A percentile compares a stretch with the other conserved stretches of the same genome.
Evolutionary conservation across 2,113 vertebrate species (phyloP).

Genomic region (Ceyx cyanopectus): DNA sequence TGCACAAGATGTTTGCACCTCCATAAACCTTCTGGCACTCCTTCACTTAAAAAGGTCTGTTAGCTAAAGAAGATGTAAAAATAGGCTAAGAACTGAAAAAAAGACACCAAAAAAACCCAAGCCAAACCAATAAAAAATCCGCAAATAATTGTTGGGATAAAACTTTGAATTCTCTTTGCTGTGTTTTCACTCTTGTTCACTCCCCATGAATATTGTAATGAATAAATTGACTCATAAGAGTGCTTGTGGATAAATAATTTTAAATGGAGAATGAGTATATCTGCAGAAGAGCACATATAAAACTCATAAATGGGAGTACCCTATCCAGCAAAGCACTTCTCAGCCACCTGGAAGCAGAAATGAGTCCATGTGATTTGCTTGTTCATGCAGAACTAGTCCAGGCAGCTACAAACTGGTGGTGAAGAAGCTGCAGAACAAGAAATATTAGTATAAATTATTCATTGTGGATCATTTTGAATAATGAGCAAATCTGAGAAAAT

Average conservation of each 20-base stretch:
- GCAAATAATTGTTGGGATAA: background rate
- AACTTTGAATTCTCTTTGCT: background rate
- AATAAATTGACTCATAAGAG: background rate
- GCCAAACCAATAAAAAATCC: background rate
- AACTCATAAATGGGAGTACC: background rate
- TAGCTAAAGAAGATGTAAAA: background rate
- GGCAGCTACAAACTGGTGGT: constrained; percentile 32
- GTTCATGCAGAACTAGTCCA: constrained; percentile 42
- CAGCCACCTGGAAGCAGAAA: constrained; percentile 29
- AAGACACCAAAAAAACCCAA: background rate
- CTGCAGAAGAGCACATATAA: background rate
- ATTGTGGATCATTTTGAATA: constrained; percentile 33
- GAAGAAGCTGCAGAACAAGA: constrained; percentile 58
- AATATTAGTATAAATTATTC: constrained; percentile 64
- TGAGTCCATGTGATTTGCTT: constrained; percentile 34
- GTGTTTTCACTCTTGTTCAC: background rate
- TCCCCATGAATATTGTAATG: background rate
- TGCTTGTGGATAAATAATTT: constrained; percentile 11
- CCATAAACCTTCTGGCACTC: background rate
- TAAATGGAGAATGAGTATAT: background rate
- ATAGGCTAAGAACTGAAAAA: background rate
- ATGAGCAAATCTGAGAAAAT: constrained; percentile 69
- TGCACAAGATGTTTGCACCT: background rate
- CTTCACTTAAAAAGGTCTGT: background rate
- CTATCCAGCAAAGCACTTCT: background rate